Base-by-base conservation (phyloP, 2,113 vertebrate species). In the Larimichthys polyactis region DNA sequence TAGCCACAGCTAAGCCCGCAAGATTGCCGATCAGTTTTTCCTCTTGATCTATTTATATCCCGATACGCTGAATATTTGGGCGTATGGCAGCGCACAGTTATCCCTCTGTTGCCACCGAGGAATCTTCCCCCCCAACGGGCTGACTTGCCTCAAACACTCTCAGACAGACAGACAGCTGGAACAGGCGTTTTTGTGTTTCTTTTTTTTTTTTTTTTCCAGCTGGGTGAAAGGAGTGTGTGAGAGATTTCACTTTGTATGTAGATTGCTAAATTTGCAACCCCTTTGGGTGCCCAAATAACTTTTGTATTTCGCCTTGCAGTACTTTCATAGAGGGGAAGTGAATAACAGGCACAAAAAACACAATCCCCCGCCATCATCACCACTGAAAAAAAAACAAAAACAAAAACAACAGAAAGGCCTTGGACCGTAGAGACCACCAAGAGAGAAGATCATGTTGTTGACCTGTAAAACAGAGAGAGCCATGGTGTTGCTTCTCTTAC, bases 11-110 rank as follows among this genome's bases (percentile, higher is more conserved):
- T 79, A 73, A 89, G n/a, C 85, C 89, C 77, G 80, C 83, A 90
- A 91, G 87, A 88, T 88, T 87, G 67, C 81, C 66, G 71, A 90
- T 92, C 89, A 89, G 83, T 90, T 87, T 82, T 74, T n/a, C 74
- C 80, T 57, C 69, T 60, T 75, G 78, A 86, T 94, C 92, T 93
- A 92, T 94, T 91, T 92, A 81, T 93, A 90, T 88, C 86, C 79
- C 64, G 75, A 88, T 91, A 81, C 65, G 67, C 75, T 79, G 90
- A 66, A 84, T 91, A 86, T 92, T 91, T 88, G 87, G 91, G 88
- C 81, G 87, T 85, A 82, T 84, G 75, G 82, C 67, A 76, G 75
- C 86, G 40, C 88, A 49, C 85, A 66, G 80, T 87, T 84, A 75
- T 86, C 66, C 85, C 87, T 78, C 88, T 84, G 88, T 89, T 92